These are phyloP conservation scores for Macrosoma leucophasiata DNA, from an alignment of 2,888 invertebrate species.

Conservation along the genomic window DNA sequence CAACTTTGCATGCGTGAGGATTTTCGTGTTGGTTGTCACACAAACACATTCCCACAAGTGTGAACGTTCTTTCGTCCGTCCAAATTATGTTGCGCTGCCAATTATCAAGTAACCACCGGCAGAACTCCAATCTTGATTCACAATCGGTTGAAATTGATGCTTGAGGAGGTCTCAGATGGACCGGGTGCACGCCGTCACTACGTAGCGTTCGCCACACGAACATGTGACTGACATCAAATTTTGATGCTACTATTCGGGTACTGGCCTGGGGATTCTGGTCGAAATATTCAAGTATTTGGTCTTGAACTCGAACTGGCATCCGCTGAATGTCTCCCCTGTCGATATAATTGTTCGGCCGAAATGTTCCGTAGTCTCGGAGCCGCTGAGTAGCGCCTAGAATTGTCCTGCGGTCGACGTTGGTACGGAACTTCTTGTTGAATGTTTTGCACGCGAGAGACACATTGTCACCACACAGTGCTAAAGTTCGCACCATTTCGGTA, in stretches of 20 bases:
- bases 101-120: background rate
- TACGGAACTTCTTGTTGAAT: background rate
- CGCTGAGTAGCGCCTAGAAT: slow-evolving; percentile 2
- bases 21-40: slow-evolving; percentile 7
- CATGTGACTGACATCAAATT: background rate
- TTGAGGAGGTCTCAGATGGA: background rate
- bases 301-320: slow-evolving; percentile 2
- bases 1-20: slow-evolving; percentile 7
- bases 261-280: background rate
- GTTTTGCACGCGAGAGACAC: slow-evolving; percentile 1
- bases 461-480: slow-evolving; percentile 5
- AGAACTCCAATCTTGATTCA: background rate
- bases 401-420: slow-evolving; percentile 1
- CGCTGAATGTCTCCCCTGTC: slow-evolving; percentile 4
- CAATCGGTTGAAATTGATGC: background rate
- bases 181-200: background rate
- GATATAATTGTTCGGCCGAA: slow-evolving; percentile 3
- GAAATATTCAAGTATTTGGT: background rate
- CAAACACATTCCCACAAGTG: background rate
- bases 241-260: background rate
- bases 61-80: background rate
- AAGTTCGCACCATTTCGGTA: slow-evolving; percentile 3
- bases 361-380: slow-evolving; percentile 3
- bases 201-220: background rate
- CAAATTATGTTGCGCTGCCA: background rate